A percentile compares a stretch with the other conserved stretches of the same genome.
Conservation (phyloP, 2,797 vertebrate genomes). For the Mastacembelus armatus region DNA sequence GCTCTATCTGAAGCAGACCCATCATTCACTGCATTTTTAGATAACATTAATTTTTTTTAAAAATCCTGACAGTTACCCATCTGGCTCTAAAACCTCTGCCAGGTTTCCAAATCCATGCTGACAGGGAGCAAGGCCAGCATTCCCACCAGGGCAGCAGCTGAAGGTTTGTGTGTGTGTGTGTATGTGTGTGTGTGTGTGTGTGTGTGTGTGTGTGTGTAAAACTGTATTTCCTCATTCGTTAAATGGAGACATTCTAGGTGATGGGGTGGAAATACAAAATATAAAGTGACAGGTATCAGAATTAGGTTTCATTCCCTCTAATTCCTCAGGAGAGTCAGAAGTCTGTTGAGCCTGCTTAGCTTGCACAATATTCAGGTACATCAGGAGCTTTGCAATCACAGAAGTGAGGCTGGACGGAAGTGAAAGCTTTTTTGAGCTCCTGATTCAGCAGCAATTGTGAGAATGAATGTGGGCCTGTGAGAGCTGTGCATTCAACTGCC, state of each 20-base stretch:
- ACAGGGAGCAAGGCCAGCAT: conserved; percentile 39
- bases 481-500: conserved; percentile 44
- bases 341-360: conserved; percentile 52
- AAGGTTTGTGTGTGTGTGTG: conserved; percentile 2
- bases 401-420: conserved; percentile 51
- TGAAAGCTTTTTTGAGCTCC: conserved; percentile 62
- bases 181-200: background rate
- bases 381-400: conserved; percentile 43
- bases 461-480: conserved; percentile 52
- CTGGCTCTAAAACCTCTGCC: conserved; percentile 25
- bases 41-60: background rate
- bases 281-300: conserved; percentile 65
- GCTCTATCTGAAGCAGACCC: background rate
- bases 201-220: background rate
- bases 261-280: conserved; percentile 43
- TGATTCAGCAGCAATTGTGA: conserved; percentile 64
- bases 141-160: conserved; percentile 20
- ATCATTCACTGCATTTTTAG: background rate
- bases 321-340: conserved; percentile 46
- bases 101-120: conserved; percentile 45
- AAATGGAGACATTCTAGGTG: conserved; percentile 29
- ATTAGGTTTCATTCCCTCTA: conserved; percentile 38
- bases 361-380: conserved; percentile 55
- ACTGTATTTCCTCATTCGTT: conserved; percentile 51
- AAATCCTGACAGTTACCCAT: conserved; percentile 21